Base-by-base conservation (phyloP, 2,797 vertebrate species). In the Chaunax sp. region DNA sequence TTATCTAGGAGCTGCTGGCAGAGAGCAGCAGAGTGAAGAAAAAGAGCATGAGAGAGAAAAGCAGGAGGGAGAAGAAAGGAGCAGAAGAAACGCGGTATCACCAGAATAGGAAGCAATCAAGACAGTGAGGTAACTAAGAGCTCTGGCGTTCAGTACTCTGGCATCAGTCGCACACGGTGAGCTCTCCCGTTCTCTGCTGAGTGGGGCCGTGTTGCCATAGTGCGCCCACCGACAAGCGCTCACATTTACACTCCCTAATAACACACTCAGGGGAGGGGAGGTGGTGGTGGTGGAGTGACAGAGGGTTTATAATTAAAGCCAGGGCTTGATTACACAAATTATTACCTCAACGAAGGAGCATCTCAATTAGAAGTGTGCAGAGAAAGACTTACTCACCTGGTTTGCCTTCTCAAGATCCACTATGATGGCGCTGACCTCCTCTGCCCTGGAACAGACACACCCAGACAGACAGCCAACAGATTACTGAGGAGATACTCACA, bases 321-420 rank as follows among this genome's bases (percentile, higher is more conserved):
- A 25, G 79, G 78, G 84, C 92, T 92, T 93, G 92, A 94, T 93
- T 94, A 91, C 87, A 89, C 87, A 87, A 90, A 90, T 94, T 91
- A 93, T 94, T 93, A 93, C 80, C 87, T 90, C 88, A 88, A 92
- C 84, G 88, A 91, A 83, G 83, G 83, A 83, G 88, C 83, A 85
- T 89, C 88, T 91, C 89, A 93, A 93, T 93, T 91, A 93, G 83
- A 84, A 67, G 51, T 71, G 74, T 57, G 86, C 83, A 78, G 74
- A 78, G 64, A 70, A 66, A 71, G 71, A 73, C 96, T 97, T 91
- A 98, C 98, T 97, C 92, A 98, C 98, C 96, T 97, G 96, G 90
- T 97, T 97, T 64, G 97, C 96, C 88, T 96, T 97, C 87, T 99
- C 96, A 4, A 99, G 95, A 89, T 96, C 96, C 0, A 93, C 95